Evolutionary conservation across 1,140 invertebrate genomes (phyloP), one percentile per base, ranked within the genome.

Genomic region (Chlorops oryzae): DNA sequence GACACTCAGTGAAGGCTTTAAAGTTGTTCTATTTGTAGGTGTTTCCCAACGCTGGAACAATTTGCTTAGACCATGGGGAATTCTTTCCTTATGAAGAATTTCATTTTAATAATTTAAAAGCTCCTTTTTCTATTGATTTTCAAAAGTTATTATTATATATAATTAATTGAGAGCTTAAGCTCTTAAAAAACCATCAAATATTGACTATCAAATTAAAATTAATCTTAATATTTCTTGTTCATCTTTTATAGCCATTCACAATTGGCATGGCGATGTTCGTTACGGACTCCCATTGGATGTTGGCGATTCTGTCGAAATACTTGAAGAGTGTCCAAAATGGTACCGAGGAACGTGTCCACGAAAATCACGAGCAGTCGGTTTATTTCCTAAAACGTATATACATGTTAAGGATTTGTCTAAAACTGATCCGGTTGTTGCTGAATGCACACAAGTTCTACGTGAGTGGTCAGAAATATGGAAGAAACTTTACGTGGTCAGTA

Each of bases 401-500:
- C 76, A 84, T 67, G 73, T 87, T 42, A 88, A 89, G 67, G 70
- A 72, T 24, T 81, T 86, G 35, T 85, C 86, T 56, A 88, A 85
- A 70, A 90, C 92, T 65, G 91, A 95, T 77, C 81, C 87, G 1
- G 84, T 92, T n/a, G 87, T 93, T 0, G 78, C 83, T 39, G 92
- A 96, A 75, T 89, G 93, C n/a, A 89, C 90, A 3, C 79, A 87
- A 48, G 92, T 95, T 0, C 75, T 96, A 10, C 76, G 91, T 69
- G 93, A 97, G 84, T 97, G 93, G 93, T 88, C 84, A 22, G 74
- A 84, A 54, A 87, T 93, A 50, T 95, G 92, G 92, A 93, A 93
- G 65, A 83, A 83, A 50, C 76, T 93, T 12, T 95, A 86, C 79
- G 85, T 92, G 76, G 90, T 90, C 75, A 76, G 58, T 57, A 2